Evolutionary conservation across 2,113 vertebrate species (phyloP).

Genomic region (Oncorhynchus keta): DNA sequence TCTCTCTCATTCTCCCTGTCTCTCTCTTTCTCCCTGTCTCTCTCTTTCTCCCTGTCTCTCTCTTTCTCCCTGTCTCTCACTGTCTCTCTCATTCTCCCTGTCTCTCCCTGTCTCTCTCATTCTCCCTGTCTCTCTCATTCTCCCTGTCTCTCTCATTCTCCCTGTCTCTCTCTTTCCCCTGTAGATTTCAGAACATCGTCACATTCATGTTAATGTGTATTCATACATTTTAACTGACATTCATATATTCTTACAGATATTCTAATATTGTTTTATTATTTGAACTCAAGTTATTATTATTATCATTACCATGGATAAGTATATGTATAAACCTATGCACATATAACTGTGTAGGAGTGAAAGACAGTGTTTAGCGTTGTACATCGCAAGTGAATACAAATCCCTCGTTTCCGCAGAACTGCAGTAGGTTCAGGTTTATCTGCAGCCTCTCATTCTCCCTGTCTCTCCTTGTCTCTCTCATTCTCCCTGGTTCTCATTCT

Average conservation of each 20-base stretch:
- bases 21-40: too few species aligned
- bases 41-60: too few species aligned
- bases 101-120: too few species aligned
- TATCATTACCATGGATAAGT: constrained; percentile 21
- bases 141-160: too few species aligned
- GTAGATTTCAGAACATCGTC: constrained; percentile 40
- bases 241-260: constrained; percentile 37
- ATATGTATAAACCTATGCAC: constrained; percentile 53
- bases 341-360: constrained; percentile 32
- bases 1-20: too few species aligned
- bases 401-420: constrained; percentile 53
- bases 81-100: too few species aligned
- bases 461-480: not conserved
- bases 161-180: too few species aligned
- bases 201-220: constrained; percentile 5
- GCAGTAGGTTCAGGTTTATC: constrained; percentile 55
- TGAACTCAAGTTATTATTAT: constrained; percentile 26
- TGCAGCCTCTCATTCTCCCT: constrained; percentile 40
- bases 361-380: constrained; percentile 39
- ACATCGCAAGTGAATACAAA: constrained; percentile 58
- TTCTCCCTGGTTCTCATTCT: constrained; percentile 8
- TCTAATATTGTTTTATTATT: constrained; percentile 36
- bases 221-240: constrained; percentile 35
- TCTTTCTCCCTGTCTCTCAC: too few species aligned
- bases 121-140: too few species aligned